Base-by-base conservation (phyloP, 1,140 invertebrate genomes). In the Anastrepha ludens region DNA sequence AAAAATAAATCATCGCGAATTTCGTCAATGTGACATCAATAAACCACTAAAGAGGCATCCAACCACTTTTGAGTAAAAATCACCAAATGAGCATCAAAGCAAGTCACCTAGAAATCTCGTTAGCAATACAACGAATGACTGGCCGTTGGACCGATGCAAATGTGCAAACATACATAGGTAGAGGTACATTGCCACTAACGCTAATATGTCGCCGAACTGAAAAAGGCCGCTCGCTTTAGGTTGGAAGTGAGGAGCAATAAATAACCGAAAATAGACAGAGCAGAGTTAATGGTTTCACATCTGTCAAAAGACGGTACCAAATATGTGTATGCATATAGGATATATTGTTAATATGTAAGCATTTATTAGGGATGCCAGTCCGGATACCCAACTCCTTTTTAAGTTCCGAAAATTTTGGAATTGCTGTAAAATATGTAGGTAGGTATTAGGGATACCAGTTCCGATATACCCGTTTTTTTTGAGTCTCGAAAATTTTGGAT, bases 211-310 rank as follows among this genome's bases (percentile, higher is more conserved):
- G 39, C 67, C 67, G 67, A 74, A 74, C 17, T 41, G 67, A 74
- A 74, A 17, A 47, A 74, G 67, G 67, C 67, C 67, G 67, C 41
- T 17, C 67, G 67, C 67, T 44, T 39, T 47, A 74, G 44, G 39
- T 9, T 74, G 11, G 62, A 64, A 64, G 62, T 64, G 62, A 64
- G 62, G 17, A 17, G 39, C 41, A 74, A 74, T 74, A 74, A 74
- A 74, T 74, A 74, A 74, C 67, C 67, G 67, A 74, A 74, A 74
- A 74, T 74, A 74, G 67, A 74, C 67, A 41, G 41, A 6, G 41
- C 67, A 74, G 67, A 74, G 44, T 74, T 74, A 74, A 74, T 74
- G 67, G 67, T 74, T 74, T 11, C 67, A 74, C 67, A 74, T 74
- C 41, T 44, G 67, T 74, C 67, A 74, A 74, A 74, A 74, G 67